phyloP scores from a whole-genome alignment of 2,888 invertebrate genomes.

The Tetrapedia diversipes region DNA sequence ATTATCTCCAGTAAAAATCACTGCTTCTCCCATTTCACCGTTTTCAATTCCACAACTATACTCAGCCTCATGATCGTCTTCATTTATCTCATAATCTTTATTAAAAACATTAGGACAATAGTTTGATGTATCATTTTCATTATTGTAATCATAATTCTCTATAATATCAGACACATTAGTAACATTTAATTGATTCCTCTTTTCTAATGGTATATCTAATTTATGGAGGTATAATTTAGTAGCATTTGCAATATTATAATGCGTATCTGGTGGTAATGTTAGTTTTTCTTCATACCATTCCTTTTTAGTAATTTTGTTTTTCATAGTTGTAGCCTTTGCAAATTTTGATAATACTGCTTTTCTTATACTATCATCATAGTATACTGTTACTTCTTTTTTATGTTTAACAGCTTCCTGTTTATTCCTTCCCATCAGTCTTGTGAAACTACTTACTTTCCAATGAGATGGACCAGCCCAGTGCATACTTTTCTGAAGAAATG shows the following conservation, averaged over 20 bases:
- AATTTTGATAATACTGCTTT: conserved; percentile 51
- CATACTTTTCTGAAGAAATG: conserved; percentile 69
- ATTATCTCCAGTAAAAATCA: conserved; percentile 83
- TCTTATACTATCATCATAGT: conserved; percentile 42
- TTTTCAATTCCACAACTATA: conserved; percentile 55
- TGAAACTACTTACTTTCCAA: conserved; percentile 88
- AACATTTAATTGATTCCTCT: conserved; percentile 37
- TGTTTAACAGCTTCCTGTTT: conserved; percentile 58
- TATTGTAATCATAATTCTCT: conserved; percentile 84
- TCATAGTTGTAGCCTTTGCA: conserved; percentile 25
- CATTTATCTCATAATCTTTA: conserved; percentile 55
- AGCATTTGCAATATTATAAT: conserved; percentile 56
- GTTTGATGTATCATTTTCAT: conserved; percentile 84
- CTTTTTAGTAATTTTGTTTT: conserved; percentile 55
- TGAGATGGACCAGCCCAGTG: conserved; percentile 93
- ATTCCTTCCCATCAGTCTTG: conserved; percentile 73
- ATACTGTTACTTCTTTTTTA: conserved; percentile 64
- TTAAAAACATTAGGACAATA: conserved; percentile 83
- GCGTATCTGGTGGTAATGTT: conserved; percentile 66
- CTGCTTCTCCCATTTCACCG: conserved; percentile 68
- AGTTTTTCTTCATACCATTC: conserved; percentile 71
- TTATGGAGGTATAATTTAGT: conserved; percentile 62
- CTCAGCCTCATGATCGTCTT: conserved; percentile 32
- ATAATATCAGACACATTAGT: conserved; percentile 76
- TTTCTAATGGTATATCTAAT: conserved; percentile 10